Base-by-base conservation (phyloP, 2,797 vertebrate species). In the Capromys pilorides region DNA sequence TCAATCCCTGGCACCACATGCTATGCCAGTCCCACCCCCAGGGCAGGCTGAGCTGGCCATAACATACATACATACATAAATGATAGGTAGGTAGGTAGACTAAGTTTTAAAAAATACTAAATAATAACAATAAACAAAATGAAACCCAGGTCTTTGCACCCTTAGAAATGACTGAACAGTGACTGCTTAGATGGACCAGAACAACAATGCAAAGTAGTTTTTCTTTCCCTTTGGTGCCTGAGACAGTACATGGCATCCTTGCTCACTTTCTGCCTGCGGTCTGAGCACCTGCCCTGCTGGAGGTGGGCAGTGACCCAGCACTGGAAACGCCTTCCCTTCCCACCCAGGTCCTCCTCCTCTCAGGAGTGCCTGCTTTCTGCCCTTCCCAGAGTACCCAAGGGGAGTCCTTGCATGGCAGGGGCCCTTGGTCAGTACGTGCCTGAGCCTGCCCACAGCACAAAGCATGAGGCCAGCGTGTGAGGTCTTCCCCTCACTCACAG, bases 131-230 rank as follows among this genome's bases (percentile, higher is more conserved):
- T 39, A 73, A 14, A 26, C 24, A 41, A 73, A 73, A 73, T 41
- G 39, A 41, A 14, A 41, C 71, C 19, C 4, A 14, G 24, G 45
- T 2, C 54, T 75, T 90, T 59, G 75, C 62, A 81, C 31, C 90
- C 67, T 86, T 61, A 62, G 24, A 31, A 84, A 95, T 10, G 21
- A 77, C 61, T 24, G 41, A 91, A 80, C 21, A 71, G 59, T 62
- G 28, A 71, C 28, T 18, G 13, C 7, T 28, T 28, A 71, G 28
- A 84, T 36, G 77, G 10, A 62, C 11, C 21, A 87, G 31, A 21
- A 54, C 33, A 16, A 5, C 36, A 6, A 54, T 73, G 3, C 16
- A 36, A 54, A 88, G 14, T 2, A 81, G 45, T 22, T 14, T 61
- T 54, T 61, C 41, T 85, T 73, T 16, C 41, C 3, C 18, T 84